phyloP scores from a whole-genome alignment of 2,113 vertebrate genomes.

The Clarias macrocephalus region DNA sequence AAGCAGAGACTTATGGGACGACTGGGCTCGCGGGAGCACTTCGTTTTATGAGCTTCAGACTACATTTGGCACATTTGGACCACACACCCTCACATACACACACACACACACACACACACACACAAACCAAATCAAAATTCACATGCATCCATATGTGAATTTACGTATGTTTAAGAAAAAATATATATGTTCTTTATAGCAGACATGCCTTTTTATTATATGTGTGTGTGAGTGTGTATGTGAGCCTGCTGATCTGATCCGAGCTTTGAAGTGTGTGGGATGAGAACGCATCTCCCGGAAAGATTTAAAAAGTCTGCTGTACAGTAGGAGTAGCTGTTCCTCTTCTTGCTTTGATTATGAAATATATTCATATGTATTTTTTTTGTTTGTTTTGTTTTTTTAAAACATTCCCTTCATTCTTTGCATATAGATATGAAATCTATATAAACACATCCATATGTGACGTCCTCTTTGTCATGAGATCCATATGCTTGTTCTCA shows the following conservation, averaged over 20 bases:
- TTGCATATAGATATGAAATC: not conserved
- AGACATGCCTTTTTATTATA: not conserved
- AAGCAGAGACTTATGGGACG: constrained; percentile 23
- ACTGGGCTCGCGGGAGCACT: not conserved
- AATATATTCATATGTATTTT: not conserved
- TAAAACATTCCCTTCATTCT: constrained; percentile 34
- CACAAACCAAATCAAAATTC: not conserved
- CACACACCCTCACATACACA: constrained; percentile 27
- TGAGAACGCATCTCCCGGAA: constrained; percentile 15
- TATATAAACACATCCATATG: not conserved
- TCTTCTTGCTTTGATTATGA: constrained; percentile 1
- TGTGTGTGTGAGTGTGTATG: too few relatives aligned
- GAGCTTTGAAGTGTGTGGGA: constrained; percentile 11
- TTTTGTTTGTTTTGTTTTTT: not conserved
- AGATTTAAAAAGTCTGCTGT: not conserved
- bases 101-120: constrained; percentile 18
- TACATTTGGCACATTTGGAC: constrained; percentile 27
- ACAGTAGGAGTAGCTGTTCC: not conserved
- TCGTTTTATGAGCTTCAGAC: constrained; percentile 27
- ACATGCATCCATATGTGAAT: not conserved
- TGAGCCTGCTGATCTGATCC: not conserved
- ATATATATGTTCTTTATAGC: not conserved
- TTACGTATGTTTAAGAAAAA: not conserved
- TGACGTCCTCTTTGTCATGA: not conserved
- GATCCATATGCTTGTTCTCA: not conserved